phyloP scores from a whole-genome alignment of 1,140 invertebrate species.

The Drosophila teissieri region DNA sequence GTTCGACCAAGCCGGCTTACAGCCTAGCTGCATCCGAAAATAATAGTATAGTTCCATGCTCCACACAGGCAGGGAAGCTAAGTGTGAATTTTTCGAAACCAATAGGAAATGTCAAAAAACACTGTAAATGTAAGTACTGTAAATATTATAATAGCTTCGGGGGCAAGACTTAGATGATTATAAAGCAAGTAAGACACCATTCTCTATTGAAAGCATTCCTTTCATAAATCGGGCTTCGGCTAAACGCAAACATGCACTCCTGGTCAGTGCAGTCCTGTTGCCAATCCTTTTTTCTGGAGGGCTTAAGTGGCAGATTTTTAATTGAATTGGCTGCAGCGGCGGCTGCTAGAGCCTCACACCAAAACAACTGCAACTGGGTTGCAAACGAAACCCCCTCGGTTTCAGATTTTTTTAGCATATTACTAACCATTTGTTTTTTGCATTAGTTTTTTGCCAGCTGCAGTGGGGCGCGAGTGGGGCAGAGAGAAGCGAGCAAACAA shows the following conservation, averaged over 20 bases:
- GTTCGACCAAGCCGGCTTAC: background rate
- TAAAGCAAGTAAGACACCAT: no score
- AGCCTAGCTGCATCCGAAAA: background rate
- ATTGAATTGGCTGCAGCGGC: slow-evolving; percentile 80
- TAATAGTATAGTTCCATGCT: no score
- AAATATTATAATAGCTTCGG: no score
- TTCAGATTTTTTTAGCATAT: slow-evolving; percentile 61
- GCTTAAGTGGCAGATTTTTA: slow-evolving; percentile 82
- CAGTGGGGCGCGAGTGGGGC: slow-evolving; percentile 23
- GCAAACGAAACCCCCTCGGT: slow-evolving; percentile 3
- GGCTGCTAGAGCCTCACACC: slow-evolving; percentile 39
- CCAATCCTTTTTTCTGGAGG: slow-evolving; percentile 33
- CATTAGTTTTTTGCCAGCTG: slow-evolving; percentile 67
- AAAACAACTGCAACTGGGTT: no score
- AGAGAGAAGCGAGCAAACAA: slow-evolving; percentile 37
- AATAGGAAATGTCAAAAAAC: no score
- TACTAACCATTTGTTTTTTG: slow-evolving; percentile 78
- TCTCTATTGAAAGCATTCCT: no score
- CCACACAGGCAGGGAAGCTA: no score
- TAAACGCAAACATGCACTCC: slow-evolving; percentile 27
- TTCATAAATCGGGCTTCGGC: background rate
- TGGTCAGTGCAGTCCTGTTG: slow-evolving; percentile 15
- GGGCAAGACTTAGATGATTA: background rate
- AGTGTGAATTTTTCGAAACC: no score
- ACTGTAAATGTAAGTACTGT: no score